phyloP scores from a whole-genome alignment of 2,113 vertebrate species.

The Forbesichthys agassizii region DNA sequence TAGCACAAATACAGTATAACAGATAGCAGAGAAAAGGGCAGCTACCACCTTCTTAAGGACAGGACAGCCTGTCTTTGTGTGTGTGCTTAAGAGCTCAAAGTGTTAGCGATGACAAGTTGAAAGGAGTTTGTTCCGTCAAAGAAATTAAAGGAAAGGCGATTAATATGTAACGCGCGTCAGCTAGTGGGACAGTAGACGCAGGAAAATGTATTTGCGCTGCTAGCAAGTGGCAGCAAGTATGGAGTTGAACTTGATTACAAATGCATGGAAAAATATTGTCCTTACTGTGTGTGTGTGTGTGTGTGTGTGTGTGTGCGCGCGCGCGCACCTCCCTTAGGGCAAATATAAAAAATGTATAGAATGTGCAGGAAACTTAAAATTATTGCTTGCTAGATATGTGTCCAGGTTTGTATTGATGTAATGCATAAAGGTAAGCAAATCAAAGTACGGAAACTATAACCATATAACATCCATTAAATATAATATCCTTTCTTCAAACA shows the following conservation, averaged over 20 bases:
- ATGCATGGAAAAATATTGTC: neutral
- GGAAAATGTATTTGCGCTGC: neutral
- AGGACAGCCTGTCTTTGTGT: neutral
- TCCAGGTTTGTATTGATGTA: too few species aligned
- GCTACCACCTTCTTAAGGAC: conserved; percentile 13
- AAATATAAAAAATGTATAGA: too few species aligned
- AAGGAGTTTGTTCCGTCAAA: conserved; percentile 3
- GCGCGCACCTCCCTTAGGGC: too few species aligned
- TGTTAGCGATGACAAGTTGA: conserved; percentile 3
- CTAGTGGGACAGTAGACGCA: neutral
- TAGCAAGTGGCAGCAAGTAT: neutral
- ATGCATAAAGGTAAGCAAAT: too few species aligned
- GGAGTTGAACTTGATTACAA: neutral
- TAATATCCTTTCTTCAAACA: too few species aligned
- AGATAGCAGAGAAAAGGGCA: conserved; percentile 1
- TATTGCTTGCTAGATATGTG: too few species aligned
- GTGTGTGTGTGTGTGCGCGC: too few species aligned
- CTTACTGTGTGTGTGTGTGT: neutral
- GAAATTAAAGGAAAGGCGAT: neutral
- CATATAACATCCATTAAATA: too few species aligned
- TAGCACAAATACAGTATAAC: neutral
- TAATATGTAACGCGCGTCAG: conserved; percentile 5
- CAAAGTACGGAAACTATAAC: too few species aligned
- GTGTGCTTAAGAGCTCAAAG: neutral
- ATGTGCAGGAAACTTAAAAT: too few species aligned